A percentile compares a stretch with the other conserved stretches of the same genome.
Evolutionary conservation across 2,888 invertebrate genomes (phyloP).

Genomic region (Platycheirus albimanus): DNA sequence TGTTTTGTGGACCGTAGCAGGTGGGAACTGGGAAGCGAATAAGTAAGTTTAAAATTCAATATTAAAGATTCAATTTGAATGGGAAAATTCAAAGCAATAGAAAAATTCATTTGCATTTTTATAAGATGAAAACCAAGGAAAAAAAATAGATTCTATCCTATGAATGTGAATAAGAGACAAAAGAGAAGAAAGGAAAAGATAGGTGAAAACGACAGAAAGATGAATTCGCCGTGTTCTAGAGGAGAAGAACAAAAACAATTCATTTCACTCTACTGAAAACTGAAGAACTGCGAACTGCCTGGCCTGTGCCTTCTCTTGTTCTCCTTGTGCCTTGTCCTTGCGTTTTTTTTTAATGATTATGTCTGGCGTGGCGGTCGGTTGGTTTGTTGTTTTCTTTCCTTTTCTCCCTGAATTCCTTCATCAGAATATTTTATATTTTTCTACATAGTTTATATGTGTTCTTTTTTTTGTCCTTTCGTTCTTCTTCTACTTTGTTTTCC

Average conservation of each 20-base stretch:
- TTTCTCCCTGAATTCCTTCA: background rate
- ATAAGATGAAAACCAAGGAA: slow-evolving; percentile 44
- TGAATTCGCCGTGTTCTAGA: slow-evolving; percentile 61
- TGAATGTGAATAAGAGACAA: too few relatives aligned
- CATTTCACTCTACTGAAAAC: slow-evolving; percentile 1
- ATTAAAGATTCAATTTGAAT: background rate
- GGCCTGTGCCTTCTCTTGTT: slow-evolving; percentile 9
- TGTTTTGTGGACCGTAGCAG: slow-evolving; percentile 1
- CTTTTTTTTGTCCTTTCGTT: background rate
- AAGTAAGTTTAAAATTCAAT: background rate
- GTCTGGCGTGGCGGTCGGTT: slow-evolving; percentile 12
- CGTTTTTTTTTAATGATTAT: background rate
- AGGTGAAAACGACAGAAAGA: slow-evolving; percentile 9
- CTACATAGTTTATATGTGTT: background rate
- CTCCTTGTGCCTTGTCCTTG: slow-evolving; percentile 24
- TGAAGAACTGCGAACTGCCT: too few relatives aligned
- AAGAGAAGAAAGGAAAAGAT: slow-evolving; percentile 12
- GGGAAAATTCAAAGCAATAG: slow-evolving; percentile 14
- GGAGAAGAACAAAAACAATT: slow-evolving; percentile 38
- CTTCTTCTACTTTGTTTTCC: background rate
- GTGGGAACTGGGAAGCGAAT: slow-evolving; percentile 30
- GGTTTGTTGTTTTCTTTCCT: background rate
- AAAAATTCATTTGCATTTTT: slow-evolving; percentile 58
- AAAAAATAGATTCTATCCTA: slow-evolving; percentile 10
- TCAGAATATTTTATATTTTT: too few relatives aligned